A percentile compares a stretch with the other conserved stretches of the same genome.
These are phyloP conservation scores for Sphaerophoria taeniata DNA, from an alignment of 2,888 invertebrate genomes.

Conservation along the genomic window DNA sequence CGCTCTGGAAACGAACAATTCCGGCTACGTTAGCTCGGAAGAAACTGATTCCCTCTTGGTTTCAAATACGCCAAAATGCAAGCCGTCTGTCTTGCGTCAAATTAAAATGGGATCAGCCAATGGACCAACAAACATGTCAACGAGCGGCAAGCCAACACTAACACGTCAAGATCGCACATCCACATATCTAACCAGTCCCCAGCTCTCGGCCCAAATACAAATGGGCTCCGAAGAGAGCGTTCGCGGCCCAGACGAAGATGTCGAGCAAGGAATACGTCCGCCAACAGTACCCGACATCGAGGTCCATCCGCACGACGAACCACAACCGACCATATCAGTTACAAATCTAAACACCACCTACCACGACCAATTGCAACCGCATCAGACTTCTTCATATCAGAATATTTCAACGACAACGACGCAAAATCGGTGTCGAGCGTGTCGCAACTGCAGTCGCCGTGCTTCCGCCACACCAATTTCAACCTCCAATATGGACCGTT, in stretches of 20 bases:
- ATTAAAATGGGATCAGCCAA: conserved; percentile 81
- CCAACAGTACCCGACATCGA: conserved; percentile 84
- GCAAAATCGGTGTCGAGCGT: conserved; percentile 86
- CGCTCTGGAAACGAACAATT: conserved; percentile 85
- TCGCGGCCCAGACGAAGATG: conserved; percentile 84
- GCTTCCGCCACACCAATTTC: conserved; percentile 92
- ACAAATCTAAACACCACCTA: conserved; percentile 82
- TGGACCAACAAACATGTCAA: conserved; percentile 81
- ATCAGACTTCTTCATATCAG: conserved; percentile 82
- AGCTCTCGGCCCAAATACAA: conserved; percentile 87
- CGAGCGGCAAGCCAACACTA: conserved; percentile 89
- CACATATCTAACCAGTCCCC: conserved; percentile 87
- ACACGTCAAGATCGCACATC: conserved; percentile 95
- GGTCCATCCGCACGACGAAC: conserved; percentile 84
- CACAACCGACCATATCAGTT: conserved; percentile 79
- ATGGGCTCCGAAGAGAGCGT: conserved; percentile 92
- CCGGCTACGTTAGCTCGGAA: conserved; percentile 90
- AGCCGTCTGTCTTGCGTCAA: conserved; percentile 79
- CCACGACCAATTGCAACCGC: conserved; percentile 83
- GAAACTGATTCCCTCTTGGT: conserved; percentile 92
- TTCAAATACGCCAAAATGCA: conserved; percentile 82
- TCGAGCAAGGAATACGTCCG: conserved; percentile 80
- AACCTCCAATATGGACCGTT: conserved; percentile 90
- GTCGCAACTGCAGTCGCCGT: conserved; percentile 89
- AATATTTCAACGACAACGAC: conserved; percentile 85